Conservation (phyloP, 1,140 invertebrate genomes). For the Lithobius niger region DNA sequence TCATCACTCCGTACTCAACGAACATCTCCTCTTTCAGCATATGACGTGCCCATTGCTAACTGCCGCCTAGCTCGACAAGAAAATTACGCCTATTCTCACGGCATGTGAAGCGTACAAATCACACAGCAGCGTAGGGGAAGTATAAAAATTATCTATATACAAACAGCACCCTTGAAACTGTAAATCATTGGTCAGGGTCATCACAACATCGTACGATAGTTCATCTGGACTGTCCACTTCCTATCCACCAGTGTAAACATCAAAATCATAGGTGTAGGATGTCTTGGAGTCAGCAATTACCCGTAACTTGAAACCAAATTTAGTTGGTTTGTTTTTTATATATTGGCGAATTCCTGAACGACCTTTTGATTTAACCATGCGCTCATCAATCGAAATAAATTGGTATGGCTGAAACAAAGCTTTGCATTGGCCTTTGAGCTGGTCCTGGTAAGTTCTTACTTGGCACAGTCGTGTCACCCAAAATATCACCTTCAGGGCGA, state of each 20-base stretch:
- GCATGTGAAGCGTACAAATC: not conserved
- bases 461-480: not conserved
- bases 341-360: not conserved
- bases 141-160: not conserved
- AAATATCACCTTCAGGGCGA: not conserved
- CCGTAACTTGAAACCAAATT: not conserved
- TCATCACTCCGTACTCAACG: too few species aligned
- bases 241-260: not conserved
- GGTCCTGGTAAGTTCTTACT: not conserved
- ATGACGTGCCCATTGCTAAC: not conserved
- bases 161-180: not conserved
- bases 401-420: not conserved
- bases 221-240: not conserved
- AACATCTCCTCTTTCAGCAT: not conserved
- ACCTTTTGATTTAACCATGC: not conserved
- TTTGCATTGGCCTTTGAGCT: not conserved
- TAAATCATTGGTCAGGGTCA: not conserved
- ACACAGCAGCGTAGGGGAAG: not conserved
- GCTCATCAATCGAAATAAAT: not conserved
- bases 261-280: not conserved
- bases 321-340: not conserved
- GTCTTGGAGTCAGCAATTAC: not conserved
- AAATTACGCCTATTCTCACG: not conserved
- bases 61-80: not conserved
- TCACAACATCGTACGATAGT: not conserved